Evolutionary conservation across 2,888 invertebrate genomes (phyloP).

Genomic region (Gastracanthus pulcherrimus): DNA sequence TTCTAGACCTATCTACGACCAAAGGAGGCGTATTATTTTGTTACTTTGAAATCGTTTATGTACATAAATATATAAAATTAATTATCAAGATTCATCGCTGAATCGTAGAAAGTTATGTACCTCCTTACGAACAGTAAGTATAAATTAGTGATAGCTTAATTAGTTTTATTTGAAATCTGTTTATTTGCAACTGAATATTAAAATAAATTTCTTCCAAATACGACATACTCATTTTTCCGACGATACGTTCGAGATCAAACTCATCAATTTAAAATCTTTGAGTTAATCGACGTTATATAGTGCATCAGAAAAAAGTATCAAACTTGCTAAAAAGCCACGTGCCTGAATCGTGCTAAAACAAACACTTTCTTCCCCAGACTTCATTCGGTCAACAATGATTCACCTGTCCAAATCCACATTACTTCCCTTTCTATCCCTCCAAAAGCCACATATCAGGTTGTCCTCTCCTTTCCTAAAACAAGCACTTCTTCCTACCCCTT

Average conservation of each 20-base stretch:
- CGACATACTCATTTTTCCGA: not conserved
- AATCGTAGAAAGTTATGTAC: not conserved
- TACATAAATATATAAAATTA: no score
- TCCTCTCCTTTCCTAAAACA: no score
- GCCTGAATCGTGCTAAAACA: not conserved
- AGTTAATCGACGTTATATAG: not conserved
- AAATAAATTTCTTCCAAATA: not conserved
- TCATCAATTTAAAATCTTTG: not conserved
- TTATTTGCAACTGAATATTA: not conserved
- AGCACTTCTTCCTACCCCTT: no score
- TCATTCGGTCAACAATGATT: no score
- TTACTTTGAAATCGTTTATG: not conserved
- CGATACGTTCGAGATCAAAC: not conserved
- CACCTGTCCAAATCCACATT: no score
- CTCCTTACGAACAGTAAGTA: not conserved
- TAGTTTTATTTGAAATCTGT: not conserved
- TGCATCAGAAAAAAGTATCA: not conserved
- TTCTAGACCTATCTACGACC: constrained; percentile 14
- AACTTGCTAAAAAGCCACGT: not conserved
- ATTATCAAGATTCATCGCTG: no score
- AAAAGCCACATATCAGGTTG: no score
- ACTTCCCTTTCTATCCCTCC: no score
- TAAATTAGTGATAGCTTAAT: constrained; percentile 3
- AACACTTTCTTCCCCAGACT: not conserved
- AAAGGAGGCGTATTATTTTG: not conserved